Conservation (phyloP, 2,888 invertebrate species). For the Agapostemon virescens region DNA sequence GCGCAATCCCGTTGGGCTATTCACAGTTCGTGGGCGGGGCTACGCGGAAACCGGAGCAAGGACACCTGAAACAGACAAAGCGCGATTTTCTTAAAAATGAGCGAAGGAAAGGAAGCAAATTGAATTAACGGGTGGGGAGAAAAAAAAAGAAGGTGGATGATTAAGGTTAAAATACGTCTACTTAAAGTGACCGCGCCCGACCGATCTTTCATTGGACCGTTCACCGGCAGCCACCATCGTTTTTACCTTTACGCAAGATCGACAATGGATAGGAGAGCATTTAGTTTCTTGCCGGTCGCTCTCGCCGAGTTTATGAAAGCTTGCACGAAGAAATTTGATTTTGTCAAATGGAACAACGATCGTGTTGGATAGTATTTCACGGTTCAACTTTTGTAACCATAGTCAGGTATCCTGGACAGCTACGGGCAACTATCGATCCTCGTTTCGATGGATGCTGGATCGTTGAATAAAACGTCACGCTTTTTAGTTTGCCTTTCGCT, state of each 20-base stretch:
- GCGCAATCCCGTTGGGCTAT: conserved; percentile 42
- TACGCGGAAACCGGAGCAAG: conserved; percentile 16
- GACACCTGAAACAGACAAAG: conserved; percentile 26
- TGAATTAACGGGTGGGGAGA: conserved; percentile 70
- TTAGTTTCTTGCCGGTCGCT: conserved; percentile 18
- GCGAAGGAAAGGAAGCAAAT: conserved; percentile 69
- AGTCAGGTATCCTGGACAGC: conserved; percentile 16
- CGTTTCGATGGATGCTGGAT: conserved; percentile 20
- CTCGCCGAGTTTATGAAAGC: conserved; percentile 7
- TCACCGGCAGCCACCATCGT: background rate
- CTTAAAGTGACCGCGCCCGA: conserved; percentile 36
- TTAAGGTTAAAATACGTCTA: conserved; percentile 65
- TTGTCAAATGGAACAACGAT: conserved; percentile 12
- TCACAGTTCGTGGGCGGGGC: conserved; percentile 19
- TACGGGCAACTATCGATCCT: conserved; percentile 24
- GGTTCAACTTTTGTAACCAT: conserved; percentile 22
- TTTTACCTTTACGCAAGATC: conserved; percentile 34
- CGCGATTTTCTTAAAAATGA: conserved; percentile 51
- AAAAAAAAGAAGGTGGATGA: conserved; percentile 63
- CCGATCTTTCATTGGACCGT: conserved; percentile 18
- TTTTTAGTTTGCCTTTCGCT: background rate
- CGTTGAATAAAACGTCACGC: background rate
- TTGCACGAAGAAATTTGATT: conserved; percentile 31
- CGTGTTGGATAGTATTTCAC: conserved; percentile 8
- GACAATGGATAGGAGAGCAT: conserved; percentile 20